phyloP scores from a whole-genome alignment of 2,797 vertebrate species.

The Sebastolobus altivelis region DNA sequence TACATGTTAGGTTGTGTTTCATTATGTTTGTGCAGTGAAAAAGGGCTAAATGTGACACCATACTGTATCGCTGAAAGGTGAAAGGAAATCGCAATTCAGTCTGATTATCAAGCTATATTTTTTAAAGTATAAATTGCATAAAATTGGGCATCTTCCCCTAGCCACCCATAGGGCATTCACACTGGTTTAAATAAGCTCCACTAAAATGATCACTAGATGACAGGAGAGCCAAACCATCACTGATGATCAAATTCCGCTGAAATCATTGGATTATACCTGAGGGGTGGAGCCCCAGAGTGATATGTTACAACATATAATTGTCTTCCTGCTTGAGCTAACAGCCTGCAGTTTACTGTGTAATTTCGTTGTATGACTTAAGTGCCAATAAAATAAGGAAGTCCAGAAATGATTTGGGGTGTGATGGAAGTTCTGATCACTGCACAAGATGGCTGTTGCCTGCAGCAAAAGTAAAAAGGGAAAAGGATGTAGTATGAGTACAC shows the following conservation, averaged over 20 bases:
- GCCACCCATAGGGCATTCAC: not conserved
- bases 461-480: not conserved
- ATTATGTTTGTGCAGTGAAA: not conserved
- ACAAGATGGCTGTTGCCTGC: not conserved
- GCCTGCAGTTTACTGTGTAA: not conserved
- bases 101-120: not conserved
- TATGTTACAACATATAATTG: not conserved
- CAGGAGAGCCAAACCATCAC: not conserved
- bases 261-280: not conserved
- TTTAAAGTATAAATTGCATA: not conserved
- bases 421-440: not conserved
- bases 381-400: not conserved
- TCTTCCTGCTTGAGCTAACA: conserved; percentile 1
- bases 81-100: not conserved
- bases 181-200: not conserved
- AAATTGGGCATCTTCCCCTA: not conserved
- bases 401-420: not conserved
- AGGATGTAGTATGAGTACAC: not conserved
- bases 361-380: not conserved
- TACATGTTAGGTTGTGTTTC: not conserved
- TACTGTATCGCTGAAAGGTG: not conserved
- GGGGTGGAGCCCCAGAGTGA: not conserved
- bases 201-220: not conserved
- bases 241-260: not conserved
- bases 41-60: not conserved